Evolutionary conservation across 2,113 vertebrate species (phyloP), one percentile per base, ranked within the genome.

Genomic region (Laticauda colubrina): DNA sequence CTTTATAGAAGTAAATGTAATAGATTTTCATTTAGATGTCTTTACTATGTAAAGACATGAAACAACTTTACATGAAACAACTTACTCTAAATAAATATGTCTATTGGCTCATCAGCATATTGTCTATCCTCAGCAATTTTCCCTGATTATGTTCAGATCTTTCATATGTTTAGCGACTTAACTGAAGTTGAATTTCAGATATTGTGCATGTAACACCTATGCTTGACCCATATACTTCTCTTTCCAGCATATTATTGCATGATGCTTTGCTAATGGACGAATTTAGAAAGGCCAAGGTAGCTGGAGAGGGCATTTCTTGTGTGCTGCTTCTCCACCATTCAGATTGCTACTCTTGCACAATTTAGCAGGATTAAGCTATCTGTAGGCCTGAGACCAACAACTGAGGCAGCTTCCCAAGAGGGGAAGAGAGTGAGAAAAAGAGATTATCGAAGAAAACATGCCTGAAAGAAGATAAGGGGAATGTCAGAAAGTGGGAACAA

Each of bases 51-150:
- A 53, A 26, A 15, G 87, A 53, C 1, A 88, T 3, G 43, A 88
- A 93, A 91, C 85, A 87, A 94, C 3, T 43, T 81, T 43, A 53
- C 1, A 88, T 3, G 43, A 88, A 93, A 91, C 85, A 87, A 94
- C 3, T 43, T 81, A 75, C 15, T 20, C 69, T 75, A 34, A 81
- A 81, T 57, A 39, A 39, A 53, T 23, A 26, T 29, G 85, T 55
- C n/a, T 34, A 5, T 56, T 39, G n/a, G 20, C 21, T 55, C n/a
- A 56, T 89, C 20, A 57, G 34, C 18, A 43, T 15, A 26, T 26
- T 61, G 24, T 34, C 55, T 59, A 26, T 23, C 57, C 34, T n/a
- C 24, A 59, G 39, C 56, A 45, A 45, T 56, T 24, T 56, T 34
- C 14, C 0, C 2, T 20, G 15, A 39, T 81, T 39, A 81, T 20